These are phyloP conservation scores for Pachydiplax longipennis DNA, from an alignment of 2,888 invertebrate genomes.

Conservation along the genomic window DNA sequence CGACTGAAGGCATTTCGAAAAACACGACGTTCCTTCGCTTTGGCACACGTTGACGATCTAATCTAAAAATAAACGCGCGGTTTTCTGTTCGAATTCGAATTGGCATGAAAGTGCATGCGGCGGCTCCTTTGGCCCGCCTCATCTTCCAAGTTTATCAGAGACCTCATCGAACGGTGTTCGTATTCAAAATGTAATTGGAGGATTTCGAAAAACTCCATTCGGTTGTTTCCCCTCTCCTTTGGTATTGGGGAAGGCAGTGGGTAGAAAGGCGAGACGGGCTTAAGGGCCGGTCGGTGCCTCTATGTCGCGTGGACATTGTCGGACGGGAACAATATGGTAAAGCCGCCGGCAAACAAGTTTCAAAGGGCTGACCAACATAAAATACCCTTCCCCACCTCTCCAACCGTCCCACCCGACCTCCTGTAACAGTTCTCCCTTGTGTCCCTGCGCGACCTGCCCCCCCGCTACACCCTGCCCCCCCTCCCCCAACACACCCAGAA, in stretches of 20 bases:
- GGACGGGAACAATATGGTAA: conserved; percentile 30
- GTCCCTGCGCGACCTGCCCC: background rate
- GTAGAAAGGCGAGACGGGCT: background rate
- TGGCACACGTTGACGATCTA: too few species aligned
- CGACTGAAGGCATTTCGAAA: too few species aligned
- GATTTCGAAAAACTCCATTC: background rate
- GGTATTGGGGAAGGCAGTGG: background rate
- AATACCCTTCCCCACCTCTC: background rate
- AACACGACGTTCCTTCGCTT: too few species aligned
- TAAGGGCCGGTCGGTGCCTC: conserved; percentile 11
- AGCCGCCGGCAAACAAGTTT: conserved; percentile 33
- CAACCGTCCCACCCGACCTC: background rate
- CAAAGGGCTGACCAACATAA: background rate
- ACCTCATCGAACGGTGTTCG: background rate
- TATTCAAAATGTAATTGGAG: background rate
- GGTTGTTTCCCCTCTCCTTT: background rate
- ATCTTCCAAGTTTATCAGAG: background rate
- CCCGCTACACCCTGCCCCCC: background rate
- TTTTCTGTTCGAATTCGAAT: too few species aligned
- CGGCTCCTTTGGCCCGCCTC: too few species aligned
- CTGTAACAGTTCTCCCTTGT: background rate
- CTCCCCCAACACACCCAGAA: background rate
- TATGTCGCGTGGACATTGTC: conserved; percentile 30
- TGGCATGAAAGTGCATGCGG: too few species aligned
- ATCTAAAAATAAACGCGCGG: too few species aligned